A percentile compares a stretch with the other conserved stretches of the same genome.
Evolutionary conservation across 2,113 vertebrate genomes (phyloP).

Genomic region (Antechinus flavipes): DNA sequence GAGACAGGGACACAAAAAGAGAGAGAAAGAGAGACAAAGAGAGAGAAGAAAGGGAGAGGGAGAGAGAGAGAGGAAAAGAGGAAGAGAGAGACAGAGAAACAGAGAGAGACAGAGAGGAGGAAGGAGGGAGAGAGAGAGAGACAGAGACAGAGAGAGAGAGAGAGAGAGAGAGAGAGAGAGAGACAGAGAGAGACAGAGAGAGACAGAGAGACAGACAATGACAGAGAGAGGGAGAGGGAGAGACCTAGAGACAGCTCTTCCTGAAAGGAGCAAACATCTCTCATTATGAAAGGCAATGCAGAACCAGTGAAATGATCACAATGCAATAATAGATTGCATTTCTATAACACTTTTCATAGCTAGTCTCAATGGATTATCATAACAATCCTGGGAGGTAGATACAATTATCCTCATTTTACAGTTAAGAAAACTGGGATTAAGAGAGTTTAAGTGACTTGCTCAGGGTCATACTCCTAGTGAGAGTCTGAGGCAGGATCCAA

Average conservation of each 20-base stretch:
- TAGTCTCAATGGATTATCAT: not conserved
- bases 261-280: not conserved
- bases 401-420: not conserved
- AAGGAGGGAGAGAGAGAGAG: no score
- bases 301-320: not conserved
- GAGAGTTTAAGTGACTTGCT: not conserved
- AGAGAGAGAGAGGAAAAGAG: no score
- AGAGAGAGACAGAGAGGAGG: no score
- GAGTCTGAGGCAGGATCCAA: not conserved
- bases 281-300: not conserved
- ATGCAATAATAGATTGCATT: not conserved
- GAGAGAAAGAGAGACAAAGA: no score
- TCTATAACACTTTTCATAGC: not conserved
- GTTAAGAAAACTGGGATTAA: not conserved
- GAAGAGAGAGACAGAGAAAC: no score
- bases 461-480: not conserved
- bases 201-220: no score
- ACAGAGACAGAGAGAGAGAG: no score
- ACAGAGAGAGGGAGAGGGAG: no score
- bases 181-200: no score
- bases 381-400: not conserved
- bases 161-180: no score
- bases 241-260: not conserved
- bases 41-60: no score
- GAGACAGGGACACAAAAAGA: no score